These are phyloP conservation scores for Morpho deidamia DNA, from an alignment of 2,888 invertebrate species.

Conservation along the genomic window DNA sequence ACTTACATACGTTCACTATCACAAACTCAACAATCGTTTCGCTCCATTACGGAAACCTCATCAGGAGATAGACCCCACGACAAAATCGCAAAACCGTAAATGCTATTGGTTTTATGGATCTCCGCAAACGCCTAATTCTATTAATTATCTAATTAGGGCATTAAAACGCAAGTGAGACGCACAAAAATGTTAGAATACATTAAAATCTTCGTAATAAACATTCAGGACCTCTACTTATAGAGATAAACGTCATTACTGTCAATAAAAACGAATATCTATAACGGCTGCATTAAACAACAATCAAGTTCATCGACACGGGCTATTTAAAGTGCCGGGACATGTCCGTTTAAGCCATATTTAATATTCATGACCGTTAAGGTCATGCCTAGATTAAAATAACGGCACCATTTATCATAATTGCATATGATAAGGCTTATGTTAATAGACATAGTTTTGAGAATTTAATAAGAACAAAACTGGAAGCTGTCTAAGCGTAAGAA, in stretches of 20 bases:
- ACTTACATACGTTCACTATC: no score
- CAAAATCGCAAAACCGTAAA: no score
- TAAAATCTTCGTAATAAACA: no score
- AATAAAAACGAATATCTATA: slow-evolving; percentile 10
- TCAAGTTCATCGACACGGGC: slow-evolving; percentile 57
- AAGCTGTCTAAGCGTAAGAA: slow-evolving; percentile 8
- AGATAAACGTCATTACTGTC: slow-evolving; percentile 1
- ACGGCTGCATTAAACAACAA: slow-evolving; percentile 32
- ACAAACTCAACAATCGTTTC: no score
- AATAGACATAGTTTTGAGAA: neutral
- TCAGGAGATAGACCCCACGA: no score
- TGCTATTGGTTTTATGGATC: no score
- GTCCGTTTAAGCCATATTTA: slow-evolving; percentile 41
- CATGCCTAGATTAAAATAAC: slow-evolving; percentile 30
- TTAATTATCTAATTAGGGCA: no score
- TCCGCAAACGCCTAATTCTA: no score
- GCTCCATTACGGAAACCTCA: no score
- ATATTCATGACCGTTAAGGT: slow-evolving; percentile 44
- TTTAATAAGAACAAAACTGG: neutral
- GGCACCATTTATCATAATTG: slow-evolving; percentile 26
- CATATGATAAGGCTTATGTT: slow-evolving; percentile 14
- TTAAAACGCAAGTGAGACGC: no score
- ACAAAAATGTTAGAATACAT: no score
- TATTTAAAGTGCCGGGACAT: slow-evolving; percentile 47
- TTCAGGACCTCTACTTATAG: no score